Evolutionary conservation across 1,140 invertebrate genomes (phyloP).

Genomic region (Papilio polyxenes): DNA sequence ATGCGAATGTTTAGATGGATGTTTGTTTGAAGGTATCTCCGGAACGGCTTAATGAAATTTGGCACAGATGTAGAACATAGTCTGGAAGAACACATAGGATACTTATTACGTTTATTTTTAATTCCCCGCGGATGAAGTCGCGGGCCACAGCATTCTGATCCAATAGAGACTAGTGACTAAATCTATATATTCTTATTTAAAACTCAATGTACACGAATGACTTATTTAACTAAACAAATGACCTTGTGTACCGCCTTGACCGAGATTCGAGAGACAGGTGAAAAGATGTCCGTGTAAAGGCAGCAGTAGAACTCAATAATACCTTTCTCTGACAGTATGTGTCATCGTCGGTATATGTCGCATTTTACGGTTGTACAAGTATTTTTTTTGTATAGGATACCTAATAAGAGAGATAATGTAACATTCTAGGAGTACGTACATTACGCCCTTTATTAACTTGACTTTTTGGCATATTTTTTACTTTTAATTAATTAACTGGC

Average conservation of each 20-base stretch:
- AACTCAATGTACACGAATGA: background rate
- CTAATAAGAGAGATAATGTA: too few relatives aligned
- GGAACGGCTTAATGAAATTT: too few relatives aligned
- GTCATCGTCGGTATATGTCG: background rate
- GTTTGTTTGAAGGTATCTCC: too few relatives aligned
- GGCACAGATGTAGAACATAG: too few relatives aligned
- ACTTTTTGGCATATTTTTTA: background rate
- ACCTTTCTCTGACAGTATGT: background rate
- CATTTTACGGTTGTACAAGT: background rate
- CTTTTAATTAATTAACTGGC: too few relatives aligned
- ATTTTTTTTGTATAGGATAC: background rate
- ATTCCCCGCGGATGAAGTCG: too few relatives aligned
- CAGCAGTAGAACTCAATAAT: background rate
- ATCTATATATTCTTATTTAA: background rate
- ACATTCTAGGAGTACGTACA: background rate
- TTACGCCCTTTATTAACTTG: background rate
- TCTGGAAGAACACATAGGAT: too few relatives aligned
- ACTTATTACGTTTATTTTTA: too few relatives aligned
- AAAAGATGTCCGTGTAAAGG: conserved; percentile 23
- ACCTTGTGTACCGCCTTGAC: conserved; percentile 20
- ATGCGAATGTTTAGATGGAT: too few relatives aligned
- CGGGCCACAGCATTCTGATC: too few relatives aligned
- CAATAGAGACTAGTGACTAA: too few relatives aligned
- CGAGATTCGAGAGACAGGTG: conserved; percentile 10
- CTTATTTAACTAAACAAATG: conserved; percentile 30